Conservation (phyloP, 1,140 invertebrate species). For the Tyrophagus putrescentiae region DNA sequence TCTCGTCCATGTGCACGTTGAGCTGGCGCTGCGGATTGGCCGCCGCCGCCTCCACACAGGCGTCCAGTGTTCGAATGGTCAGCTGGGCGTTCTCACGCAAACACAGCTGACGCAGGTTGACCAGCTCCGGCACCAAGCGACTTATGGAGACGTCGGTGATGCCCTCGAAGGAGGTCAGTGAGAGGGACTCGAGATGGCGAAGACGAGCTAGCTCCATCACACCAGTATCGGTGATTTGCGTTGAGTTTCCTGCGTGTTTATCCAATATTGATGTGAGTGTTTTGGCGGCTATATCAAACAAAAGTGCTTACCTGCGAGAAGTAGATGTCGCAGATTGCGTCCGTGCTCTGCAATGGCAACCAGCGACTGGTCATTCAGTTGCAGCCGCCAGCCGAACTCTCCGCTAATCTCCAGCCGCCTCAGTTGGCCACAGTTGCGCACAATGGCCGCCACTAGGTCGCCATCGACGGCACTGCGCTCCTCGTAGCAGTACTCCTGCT, state of each 20-base stretch:
- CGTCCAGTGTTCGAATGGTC: not conserved
- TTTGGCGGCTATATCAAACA: not conserved
- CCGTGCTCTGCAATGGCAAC: not conserved
- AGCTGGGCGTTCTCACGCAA: not conserved
- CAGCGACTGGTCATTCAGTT: not conserved
- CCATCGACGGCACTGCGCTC: not conserved
- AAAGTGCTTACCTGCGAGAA: not conserved
- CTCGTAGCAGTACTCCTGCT: slow-evolving; percentile 15
- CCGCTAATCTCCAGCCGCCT: not conserved
- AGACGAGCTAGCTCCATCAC: not conserved
- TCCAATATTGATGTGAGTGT: not conserved
- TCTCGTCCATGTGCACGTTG: not conserved
- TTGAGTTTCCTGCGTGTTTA: slow-evolving; percentile 5
- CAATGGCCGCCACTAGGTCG: not conserved
- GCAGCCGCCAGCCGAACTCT: slow-evolving; percentile 10
- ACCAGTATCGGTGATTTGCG: not conserved
- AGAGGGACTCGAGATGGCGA: not conserved
- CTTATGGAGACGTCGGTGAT: slow-evolving; percentile 1
- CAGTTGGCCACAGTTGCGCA: not conserved
- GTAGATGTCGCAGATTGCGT: not conserved
- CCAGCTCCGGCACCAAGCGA: not conserved
- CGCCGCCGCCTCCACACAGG: not conserved
- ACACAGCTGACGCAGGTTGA: not conserved
- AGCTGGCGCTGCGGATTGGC: not conserved
- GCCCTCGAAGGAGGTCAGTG: slow-evolving; percentile 5